Base-by-base conservation (phyloP, 2,113 vertebrate genomes). In the Pelusios castaneus region DNA sequence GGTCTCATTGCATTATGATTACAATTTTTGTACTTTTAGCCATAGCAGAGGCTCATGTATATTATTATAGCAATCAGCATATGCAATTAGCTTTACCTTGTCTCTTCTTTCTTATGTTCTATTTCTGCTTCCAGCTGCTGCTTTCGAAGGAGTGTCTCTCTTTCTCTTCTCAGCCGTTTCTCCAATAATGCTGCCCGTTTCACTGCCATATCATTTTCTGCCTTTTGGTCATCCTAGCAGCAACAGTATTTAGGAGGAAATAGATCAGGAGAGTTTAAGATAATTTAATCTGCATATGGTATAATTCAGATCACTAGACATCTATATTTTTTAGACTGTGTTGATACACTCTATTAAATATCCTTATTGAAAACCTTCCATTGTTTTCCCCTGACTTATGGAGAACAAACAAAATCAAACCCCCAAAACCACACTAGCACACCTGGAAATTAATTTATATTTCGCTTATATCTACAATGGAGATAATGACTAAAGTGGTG, bases 81-180 rank as follows among this genome's bases (percentile, higher is more conserved):
- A 34, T 5, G 2, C n/a, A 81, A 29, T n/a, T 43, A 31, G 47
- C 89, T 92, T 95, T 96, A 99, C 99, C 99, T 99, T 73, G 99
- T 98, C 87, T 99, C 99, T 95, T 99, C 99, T 93, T 99, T 99
- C 97, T 98, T 99, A 92, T 99, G 98, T 91, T 99, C 99, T 95
- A 98, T 92, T 92, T 99, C 99, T 1, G 98, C 98, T 95, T 99
- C 99, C 92, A 98, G 98, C 95, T 99, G 99, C 97, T 99, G 98
- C 96, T 99, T 99, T 95, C 97, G 99, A 95, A 99, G 98, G 90
- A 99, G 98, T 60, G 96, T 99, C 96, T 99, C 99, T 89, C 98
- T 99, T 96, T 99, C 99, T 85, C 99, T 98, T 95, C 99, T 98
- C 97, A 99, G 96, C 93, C 99, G 98, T 93, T 99, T 99, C 97